Evolutionary conservation across 1,140 invertebrate genomes (phyloP).

Genomic region (Chymomyza costata): DNA sequence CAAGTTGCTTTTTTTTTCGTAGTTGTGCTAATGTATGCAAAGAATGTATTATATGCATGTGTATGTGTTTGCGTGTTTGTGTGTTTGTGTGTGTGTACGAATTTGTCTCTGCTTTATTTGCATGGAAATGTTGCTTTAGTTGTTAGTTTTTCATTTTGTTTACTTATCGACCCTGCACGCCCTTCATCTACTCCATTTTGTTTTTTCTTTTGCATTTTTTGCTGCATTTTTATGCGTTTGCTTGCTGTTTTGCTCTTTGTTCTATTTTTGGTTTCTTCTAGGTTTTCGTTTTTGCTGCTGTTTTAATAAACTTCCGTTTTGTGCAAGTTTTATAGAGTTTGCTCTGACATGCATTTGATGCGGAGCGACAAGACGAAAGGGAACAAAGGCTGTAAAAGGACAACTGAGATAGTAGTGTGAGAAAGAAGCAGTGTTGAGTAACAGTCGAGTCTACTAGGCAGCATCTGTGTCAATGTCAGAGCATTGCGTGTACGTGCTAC

Average conservation of each 20-base stretch:
- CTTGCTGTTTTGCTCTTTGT: constrained; percentile 25
- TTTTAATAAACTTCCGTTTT: constrained; percentile 71
- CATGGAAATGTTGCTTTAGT: too few relatives aligned
- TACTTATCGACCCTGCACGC: constrained; percentile 14
- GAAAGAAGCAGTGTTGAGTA: constrained; percentile 14
- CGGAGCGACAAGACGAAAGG: too few relatives aligned
- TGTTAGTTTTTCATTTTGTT: too few relatives aligned
- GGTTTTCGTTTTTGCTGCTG: constrained; percentile 27
- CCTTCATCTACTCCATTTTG: constrained; percentile 28
- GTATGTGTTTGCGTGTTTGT: too few relatives aligned
- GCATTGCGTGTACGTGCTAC: constrained; percentile 44
- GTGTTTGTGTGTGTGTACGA: too few relatives aligned
- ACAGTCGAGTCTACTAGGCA: too few relatives aligned
- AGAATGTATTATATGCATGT: too few relatives aligned
- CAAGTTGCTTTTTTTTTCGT: too few relatives aligned
- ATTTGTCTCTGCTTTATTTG: too few relatives aligned
- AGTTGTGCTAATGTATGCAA: too few relatives aligned
- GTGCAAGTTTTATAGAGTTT: constrained; percentile 52
- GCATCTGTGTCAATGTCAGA: constrained; percentile 69
- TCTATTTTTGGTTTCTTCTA: constrained; percentile 4
- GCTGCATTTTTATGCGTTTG: constrained; percentile 15
- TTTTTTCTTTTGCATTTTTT: constrained; percentile 36
- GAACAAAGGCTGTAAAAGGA: too few relatives aligned
- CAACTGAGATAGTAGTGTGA: too few relatives aligned
- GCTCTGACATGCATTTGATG: constrained; percentile 44